Evolutionary conservation across 2,888 invertebrate species (phyloP), one percentile per base, ranked within the genome.

Genomic region (Drosophila kokeensis): DNA sequence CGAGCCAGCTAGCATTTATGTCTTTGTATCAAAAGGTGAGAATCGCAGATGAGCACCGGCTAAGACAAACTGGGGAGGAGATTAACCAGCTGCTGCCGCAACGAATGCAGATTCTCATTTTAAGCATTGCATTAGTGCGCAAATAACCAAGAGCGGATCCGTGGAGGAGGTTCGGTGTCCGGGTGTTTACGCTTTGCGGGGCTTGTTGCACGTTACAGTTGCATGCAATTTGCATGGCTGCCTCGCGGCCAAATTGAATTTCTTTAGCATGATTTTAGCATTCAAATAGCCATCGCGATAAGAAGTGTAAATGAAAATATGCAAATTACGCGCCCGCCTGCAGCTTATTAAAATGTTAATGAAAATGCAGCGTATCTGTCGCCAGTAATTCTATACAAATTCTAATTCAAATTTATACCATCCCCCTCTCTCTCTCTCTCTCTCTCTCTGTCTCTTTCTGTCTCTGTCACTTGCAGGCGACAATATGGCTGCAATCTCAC

Each of bases 1-100:
- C 79, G 97, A 97, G 94, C 96, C 97, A 80, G 97, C 97, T 89
- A 97, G 96, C 93, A 97, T 97, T 92, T 96, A 95, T 94, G 97
- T 98, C 92, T 98, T 97, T 94, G 97, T 98, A 90, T 97, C 97
- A 65, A 97, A 97, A 95, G 97, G 97, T 96, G 94, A 95, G 95
- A 79, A 75, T 61, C 60, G n/a, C 52, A 32, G 49, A 49, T 80
- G 42, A 53, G 66, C 49, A 48, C 34, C 29, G 21, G 62, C 36
- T 64, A 24, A 63, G 38, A 49, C 30, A 70, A 59, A 40, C 53
- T 49, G 52, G 50, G 62, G 42, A 24, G 1, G 32, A 29, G 52
- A 59, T 63, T 77, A 60, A 79, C 36, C 79, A 77, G 78, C 74
- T 70, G 78, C 62, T 73, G 74, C 73, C 30, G 50, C 21, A 24